A percentile compares a stretch with the other conserved stretches of the same genome.
Evolutionary conservation across 1,140 invertebrate species (phyloP).

Genomic region (Eumeta japonica): DNA sequence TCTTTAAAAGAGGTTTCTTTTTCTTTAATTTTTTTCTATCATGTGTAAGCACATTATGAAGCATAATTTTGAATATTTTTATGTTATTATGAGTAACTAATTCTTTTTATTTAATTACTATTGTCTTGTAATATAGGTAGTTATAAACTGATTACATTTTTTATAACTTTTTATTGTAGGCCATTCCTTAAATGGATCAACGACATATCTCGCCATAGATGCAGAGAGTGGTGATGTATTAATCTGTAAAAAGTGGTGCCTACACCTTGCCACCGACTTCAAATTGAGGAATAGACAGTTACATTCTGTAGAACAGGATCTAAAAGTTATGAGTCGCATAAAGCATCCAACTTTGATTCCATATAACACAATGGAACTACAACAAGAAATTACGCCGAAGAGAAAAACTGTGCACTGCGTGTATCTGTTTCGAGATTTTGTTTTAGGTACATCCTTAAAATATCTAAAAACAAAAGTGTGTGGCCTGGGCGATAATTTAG

Average conservation of each 20-base stretch:
- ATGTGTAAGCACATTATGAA: no score
- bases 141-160: no score
- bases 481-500: constrained; percentile 42
- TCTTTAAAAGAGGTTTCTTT: no score
- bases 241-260: constrained; percentile 58
- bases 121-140: no score
- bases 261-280: constrained; percentile 26
- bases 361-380: constrained; percentile 68
- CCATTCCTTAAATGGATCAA: constrained; percentile 35
- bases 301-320: constrained; percentile 67
- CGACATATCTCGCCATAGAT: constrained; percentile 39
- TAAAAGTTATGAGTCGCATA: constrained; percentile 65
- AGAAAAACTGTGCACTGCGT: constrained; percentile 46
- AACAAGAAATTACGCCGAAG: constrained; percentile 52
- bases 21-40: no score
- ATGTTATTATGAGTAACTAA: no score
- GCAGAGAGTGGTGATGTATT: constrained; percentile 32
- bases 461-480: constrained; percentile 23
- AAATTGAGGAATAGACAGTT: constrained; percentile 37
- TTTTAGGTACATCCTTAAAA: constrained; percentile 39
- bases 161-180: constrained; percentile 25
- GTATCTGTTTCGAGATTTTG: constrained; percentile 67
- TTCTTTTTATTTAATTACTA: no score
- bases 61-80: no score
- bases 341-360: constrained; percentile 67